Evolutionary conservation across 2,113 vertebrate species (phyloP).

Genomic region (Microtus pennsylvanicus): DNA sequence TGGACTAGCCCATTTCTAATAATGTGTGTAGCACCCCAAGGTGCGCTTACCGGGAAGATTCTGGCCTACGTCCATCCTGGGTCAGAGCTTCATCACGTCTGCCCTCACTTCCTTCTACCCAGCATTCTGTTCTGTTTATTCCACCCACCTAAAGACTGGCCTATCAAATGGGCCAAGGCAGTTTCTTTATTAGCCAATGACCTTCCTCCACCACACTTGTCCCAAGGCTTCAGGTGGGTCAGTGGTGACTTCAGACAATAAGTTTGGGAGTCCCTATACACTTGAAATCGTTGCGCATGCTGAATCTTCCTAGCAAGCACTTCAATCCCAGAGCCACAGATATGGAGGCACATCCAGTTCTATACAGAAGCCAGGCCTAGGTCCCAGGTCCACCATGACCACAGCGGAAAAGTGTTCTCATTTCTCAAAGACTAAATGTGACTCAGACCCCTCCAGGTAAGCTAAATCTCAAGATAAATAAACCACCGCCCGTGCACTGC

Average conservation of each 20-base stretch:
- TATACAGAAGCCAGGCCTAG: neutral
- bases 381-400: neutral
- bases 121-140: too few relatives aligned
- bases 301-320: neutral
- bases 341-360: neutral
- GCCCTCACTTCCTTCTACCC: too few relatives aligned
- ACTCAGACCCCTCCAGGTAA: neutral
- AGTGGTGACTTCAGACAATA: neutral
- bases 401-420: neutral
- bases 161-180: too few relatives aligned
- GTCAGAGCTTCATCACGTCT: too few relatives aligned
- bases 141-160: too few relatives aligned
- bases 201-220: neutral
- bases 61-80: too few relatives aligned
- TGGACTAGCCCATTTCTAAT: too few relatives aligned
- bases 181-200: too few relatives aligned
- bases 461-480: neutral
- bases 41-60: too few relatives aligned
- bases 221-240: neutral
- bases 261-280: fast-evolving
- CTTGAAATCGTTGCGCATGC: neutral
- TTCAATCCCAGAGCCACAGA: neutral
- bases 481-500: fast-evolving
- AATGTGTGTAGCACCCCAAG: too few relatives aligned
- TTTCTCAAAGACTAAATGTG: neutral